These are phyloP conservation scores for Goniozus legneri DNA, from an alignment of 1,140 invertebrate species.

Conservation along the genomic window DNA sequence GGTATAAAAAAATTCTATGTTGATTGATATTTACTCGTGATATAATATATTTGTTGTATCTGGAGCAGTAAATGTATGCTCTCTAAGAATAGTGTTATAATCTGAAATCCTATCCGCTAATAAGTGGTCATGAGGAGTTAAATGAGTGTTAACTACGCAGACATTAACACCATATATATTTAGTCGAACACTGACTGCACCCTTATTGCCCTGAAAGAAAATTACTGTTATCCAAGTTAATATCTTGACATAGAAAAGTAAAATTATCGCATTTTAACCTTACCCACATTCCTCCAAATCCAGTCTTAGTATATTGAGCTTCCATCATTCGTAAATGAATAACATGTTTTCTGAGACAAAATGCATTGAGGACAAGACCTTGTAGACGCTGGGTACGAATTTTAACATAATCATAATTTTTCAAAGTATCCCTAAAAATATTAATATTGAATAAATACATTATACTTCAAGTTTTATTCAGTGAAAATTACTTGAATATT, in stretches of 20 bases:
- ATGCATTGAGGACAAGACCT: constrained; percentile 74
- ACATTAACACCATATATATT: constrained; percentile 82
- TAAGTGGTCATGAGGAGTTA: constrained; percentile 82
- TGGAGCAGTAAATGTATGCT: constrained; percentile 67
- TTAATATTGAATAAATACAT: too few relatives aligned
- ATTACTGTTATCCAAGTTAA: constrained; percentile 1
- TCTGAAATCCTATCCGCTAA: constrained; percentile 77
- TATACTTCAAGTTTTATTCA: too few relatives aligned
- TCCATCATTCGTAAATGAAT: constrained; percentile 78
- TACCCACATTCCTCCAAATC: constrained; percentile 84
- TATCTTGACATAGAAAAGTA: constrained; percentile 4
- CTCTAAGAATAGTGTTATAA: constrained; percentile 78
- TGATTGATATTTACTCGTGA: constrained; percentile 71
- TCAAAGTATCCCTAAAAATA: constrained; percentile 63
- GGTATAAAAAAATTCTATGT: not conserved
- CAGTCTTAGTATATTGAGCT: constrained; percentile 80
- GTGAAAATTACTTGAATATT: constrained; percentile 55
- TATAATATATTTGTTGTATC: constrained; percentile 81
- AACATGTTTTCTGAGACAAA: constrained; percentile 74
- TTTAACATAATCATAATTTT: constrained; percentile 70
- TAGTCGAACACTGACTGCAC: constrained; percentile 82
- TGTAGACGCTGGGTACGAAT: constrained; percentile 74
- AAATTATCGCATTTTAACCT: constrained; percentile 22
- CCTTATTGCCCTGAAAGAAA: constrained; percentile 85
- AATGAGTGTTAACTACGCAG: constrained; percentile 84